Base-by-base conservation (phyloP, 2,888 invertebrate genomes). In the Ennomos fuscantarius region DNA sequence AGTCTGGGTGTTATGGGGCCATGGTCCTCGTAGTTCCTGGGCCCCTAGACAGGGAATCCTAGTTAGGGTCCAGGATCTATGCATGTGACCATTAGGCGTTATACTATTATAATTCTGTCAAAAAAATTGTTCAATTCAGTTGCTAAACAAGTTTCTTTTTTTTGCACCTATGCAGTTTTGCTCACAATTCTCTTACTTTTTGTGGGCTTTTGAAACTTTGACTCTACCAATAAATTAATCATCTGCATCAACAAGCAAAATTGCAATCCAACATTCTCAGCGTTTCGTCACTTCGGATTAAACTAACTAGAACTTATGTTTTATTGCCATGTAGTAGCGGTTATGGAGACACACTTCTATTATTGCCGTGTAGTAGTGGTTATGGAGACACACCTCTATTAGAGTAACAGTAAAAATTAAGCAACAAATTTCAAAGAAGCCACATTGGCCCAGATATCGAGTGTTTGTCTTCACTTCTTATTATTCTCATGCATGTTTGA, bases 401-500 rank as follows among this genome's bases (percentile, higher is more conserved):
- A 47, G 46, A 47, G 47, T 64, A 63, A 64, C 65, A 54, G 67
- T 66, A 62, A 63, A 68, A 65, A 56, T 57, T 58, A 64, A 65
- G 66, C 58, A 65, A 62, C 62, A 45, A 56, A 36, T 41, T 60
- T 62, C 45, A 58, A 39, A 59, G 57, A 54, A 47, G 59, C 60
- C 56, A 64, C 60, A 64, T 63, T 80, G 79, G 73, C 83, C 85
- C 74, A 83, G 70, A 76, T 84, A 81, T 82, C 78, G 63, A 81
- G 81, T 81, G 81, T 78, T 79, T 85, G 84, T 87, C 86, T 78
- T 78, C 84, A 74, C 74, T 63, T 83, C 79, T 82, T 84, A 87
- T 86, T 82, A 86, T 83, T 84, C 82, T 83, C 79, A 79, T 82
- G 74, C 74, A 70, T 77, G 81, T 85, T 87, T 88, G 88, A 89